Evolutionary conservation across 2,113 vertebrate genomes (phyloP).

Genomic region (Parotia lawesii): DNA sequence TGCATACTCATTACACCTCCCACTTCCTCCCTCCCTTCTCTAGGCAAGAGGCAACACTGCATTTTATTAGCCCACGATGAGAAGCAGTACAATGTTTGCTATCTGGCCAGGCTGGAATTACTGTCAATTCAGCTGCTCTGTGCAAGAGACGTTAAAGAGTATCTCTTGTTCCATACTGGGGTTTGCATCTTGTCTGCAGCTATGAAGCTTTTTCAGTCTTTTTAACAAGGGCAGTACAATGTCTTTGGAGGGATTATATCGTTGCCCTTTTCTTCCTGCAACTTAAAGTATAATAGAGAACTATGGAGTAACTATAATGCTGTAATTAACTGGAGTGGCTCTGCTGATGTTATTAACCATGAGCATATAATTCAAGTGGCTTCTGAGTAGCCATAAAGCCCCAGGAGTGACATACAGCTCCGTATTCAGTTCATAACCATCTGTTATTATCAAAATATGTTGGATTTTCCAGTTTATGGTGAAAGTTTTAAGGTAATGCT

Average conservation of each 20-base stretch:
- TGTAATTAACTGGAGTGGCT: conserved; percentile 52
- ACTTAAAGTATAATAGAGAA: conserved; percentile 1
- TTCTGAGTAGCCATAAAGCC: conserved; percentile 10
- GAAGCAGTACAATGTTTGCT: not conserved
- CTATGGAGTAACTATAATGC: conserved; percentile 15
- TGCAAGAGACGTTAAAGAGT: not conserved
- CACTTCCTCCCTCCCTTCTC: not conserved
- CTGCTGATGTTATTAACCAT: conserved; percentile 30
- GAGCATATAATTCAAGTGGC: not conserved
- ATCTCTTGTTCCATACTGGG: not conserved
- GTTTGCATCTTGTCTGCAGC: not conserved
- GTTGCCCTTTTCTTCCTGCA: not conserved
- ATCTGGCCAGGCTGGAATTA: not conserved
- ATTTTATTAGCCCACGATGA: not conserved
- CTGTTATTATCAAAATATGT: conserved; percentile 24
- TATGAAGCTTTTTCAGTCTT: conserved; percentile 3
- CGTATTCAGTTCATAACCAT: not conserved
- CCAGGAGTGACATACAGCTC: conserved; percentile 29
- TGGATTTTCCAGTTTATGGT: conserved; percentile 1
- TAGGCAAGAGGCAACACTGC: not conserved
- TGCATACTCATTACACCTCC: not conserved
- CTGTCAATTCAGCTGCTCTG: conserved; percentile 28
- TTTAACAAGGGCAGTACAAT: not conserved
- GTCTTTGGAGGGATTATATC: conserved; percentile 3
- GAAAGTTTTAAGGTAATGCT: not conserved